phyloP scores from a whole-genome alignment of 1,140 invertebrate species.

The Anoplolepis gracilipes region DNA sequence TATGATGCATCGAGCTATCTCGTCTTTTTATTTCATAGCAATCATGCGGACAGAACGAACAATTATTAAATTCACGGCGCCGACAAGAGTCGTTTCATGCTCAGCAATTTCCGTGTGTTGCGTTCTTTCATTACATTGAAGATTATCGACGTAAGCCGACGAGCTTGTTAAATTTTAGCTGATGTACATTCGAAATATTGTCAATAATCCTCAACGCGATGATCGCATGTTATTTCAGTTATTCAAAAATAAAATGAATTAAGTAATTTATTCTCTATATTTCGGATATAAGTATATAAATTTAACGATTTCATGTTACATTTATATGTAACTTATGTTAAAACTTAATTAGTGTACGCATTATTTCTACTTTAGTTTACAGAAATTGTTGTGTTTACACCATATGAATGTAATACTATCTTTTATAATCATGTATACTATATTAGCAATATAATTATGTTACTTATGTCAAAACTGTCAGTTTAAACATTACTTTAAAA shows the following conservation, averaged over 20 bases:
- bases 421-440: not conserved
- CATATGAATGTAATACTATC: not conserved
- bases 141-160: constrained; percentile 45
- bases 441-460: constrained; percentile 18
- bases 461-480: not conserved
- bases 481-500: not conserved
- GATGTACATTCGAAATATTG: constrained; percentile 18
- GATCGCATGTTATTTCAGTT: not conserved
- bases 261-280: not conserved
- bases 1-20: constrained; percentile 19
- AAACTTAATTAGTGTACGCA: not conserved
- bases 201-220: constrained; percentile 29
- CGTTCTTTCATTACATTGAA: constrained; percentile 33
- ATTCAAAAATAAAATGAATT: not conserved
- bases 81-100: constrained; percentile 36
- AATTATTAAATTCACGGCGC: constrained; percentile 44
- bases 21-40: constrained; percentile 40
- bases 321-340: too few species aligned
- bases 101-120: constrained; percentile 48
- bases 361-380: not conserved
- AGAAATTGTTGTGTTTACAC: not conserved
- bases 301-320: not conserved
- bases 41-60: constrained; percentile 51
- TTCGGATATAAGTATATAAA: not conserved
- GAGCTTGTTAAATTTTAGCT: constrained; percentile 54